phyloP scores from a whole-genome alignment of 2,888 invertebrate genomes.

The Acrocera orbiculus region DNA sequence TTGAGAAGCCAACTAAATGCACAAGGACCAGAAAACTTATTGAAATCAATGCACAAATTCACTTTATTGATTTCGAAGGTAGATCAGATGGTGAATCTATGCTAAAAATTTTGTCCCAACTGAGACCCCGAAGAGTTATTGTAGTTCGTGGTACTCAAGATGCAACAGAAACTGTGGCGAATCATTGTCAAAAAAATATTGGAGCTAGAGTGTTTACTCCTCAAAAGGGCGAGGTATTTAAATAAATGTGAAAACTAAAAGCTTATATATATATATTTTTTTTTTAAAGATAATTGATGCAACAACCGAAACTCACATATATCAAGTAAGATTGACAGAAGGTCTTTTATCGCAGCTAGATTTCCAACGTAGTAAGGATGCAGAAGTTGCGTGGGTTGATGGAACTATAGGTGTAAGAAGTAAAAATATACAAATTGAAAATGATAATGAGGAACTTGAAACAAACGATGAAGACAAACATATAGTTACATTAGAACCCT shows the following conservation, averaged over 20 bases:
- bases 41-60: slow-evolving; percentile 66
- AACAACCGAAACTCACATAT: slow-evolving; percentile 95
- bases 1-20: slow-evolving; percentile 84
- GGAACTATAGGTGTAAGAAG: slow-evolving; percentile 51
- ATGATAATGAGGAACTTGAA: slow-evolving; percentile 18
- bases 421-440: slow-evolving; percentile 34
- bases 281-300: slow-evolving; percentile 51
- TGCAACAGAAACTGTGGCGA: slow-evolving; percentile 49
- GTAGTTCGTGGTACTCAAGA: slow-evolving; percentile 55
- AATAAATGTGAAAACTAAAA: neutral
- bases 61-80: slow-evolving; percentile 96
- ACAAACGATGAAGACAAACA: slow-evolving; percentile 35
- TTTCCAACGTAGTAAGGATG: slow-evolving; percentile 70
- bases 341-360: slow-evolving; percentile 71
- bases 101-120: slow-evolving; percentile 60
- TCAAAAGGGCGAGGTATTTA: slow-evolving; percentile 48
- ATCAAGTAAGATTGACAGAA: slow-evolving; percentile 88
- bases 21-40: slow-evolving; percentile 54
- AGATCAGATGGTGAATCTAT: slow-evolving; percentile 71
- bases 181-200: slow-evolving; percentile 47
- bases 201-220: slow-evolving; percentile 72
- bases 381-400: slow-evolving; percentile 93
- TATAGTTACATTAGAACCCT: slow-evolving; percentile 52
- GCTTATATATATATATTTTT: neutral
- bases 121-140: slow-evolving; percentile 67